Evolutionary conservation across 2,888 invertebrate species (phyloP).

Genomic region (Polydrusus pterygomalis): DNA sequence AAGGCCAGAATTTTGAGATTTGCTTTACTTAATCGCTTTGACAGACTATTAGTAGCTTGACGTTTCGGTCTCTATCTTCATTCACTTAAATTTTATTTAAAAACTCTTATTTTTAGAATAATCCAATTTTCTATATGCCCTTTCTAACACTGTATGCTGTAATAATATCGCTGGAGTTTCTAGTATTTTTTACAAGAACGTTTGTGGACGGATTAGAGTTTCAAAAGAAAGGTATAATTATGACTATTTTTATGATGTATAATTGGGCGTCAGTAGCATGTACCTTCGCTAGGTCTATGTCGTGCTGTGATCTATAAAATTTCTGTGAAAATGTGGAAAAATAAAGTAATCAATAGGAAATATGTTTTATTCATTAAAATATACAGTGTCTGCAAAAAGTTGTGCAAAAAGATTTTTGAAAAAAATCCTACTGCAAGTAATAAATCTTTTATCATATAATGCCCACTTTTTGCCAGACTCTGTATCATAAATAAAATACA

Average conservation of each 20-base stretch:
- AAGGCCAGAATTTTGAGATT: no score
- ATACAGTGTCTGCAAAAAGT: background rate
- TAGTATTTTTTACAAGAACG: constrained; percentile 63
- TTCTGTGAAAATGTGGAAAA: constrained; percentile 13
- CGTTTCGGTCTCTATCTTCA: no score
- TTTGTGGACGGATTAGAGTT: constrained; percentile 64
- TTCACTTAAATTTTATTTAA: background rate
- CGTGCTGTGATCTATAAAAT: constrained; percentile 64
- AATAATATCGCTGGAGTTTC: constrained; percentile 66
- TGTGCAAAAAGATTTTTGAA: background rate
- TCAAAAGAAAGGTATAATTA: constrained; percentile 64
- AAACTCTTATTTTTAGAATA: constrained; percentile 66
- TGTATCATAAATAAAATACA: background rate
- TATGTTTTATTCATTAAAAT: constrained; percentile 12
- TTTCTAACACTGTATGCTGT: constrained; percentile 67
- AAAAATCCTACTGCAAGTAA: background rate
- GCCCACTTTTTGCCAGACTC: constrained; percentile 2
- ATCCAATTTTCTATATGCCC: constrained; percentile 67
- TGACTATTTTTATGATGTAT: constrained; percentile 67
- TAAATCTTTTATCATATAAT: background rate
- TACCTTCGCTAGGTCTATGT: constrained; percentile 64
- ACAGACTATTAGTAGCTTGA: no score
- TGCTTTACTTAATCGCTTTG: no score
- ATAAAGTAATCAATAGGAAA: constrained; percentile 13
- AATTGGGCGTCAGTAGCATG: constrained; percentile 69